Evolutionary conservation across 2,797 vertebrate genomes (phyloP).

Genomic region (Gobionotothen gibberifrons): DNA sequence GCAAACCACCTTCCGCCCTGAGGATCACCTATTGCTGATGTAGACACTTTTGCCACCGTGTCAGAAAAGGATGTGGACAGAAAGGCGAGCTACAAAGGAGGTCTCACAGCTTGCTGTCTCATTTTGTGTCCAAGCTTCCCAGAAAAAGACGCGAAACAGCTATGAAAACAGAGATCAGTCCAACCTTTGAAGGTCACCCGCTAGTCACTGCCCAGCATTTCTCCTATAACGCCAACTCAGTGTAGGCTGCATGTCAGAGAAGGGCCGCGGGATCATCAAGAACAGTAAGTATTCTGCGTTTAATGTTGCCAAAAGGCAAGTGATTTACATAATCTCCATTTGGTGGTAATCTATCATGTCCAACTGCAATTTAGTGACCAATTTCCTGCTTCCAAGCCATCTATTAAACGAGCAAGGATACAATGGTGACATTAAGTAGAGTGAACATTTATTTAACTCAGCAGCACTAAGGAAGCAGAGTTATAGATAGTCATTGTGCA

Average conservation of each 20-base stretch:
- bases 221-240: conserved; percentile 14
- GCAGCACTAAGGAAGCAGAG: conserved; percentile 29
- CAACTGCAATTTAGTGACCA: conserved; percentile 57
- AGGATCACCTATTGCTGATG: conserved; percentile 72
- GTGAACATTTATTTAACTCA: conserved; percentile 62
- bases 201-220: conserved; percentile 42
- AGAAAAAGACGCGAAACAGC: conserved; percentile 62
- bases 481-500: conserved; percentile 58
- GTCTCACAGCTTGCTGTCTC: conserved; percentile 40
- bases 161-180: conserved; percentile 69
- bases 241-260: conserved; percentile 9
- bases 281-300: conserved; percentile 26
- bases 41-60: conserved; percentile 51
- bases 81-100: conserved; percentile 59
- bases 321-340: conserved; percentile 63
- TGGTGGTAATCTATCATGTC: conserved; percentile 56
- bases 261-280: conserved; percentile 7
- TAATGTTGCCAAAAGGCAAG: conserved; percentile 17
- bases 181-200: conserved; percentile 62
- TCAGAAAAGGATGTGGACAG: conserved; percentile 68
- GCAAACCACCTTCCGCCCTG: conserved; percentile 47
- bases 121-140: conserved; percentile 63
- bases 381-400: conserved; percentile 55
- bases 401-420: conserved; percentile 45
- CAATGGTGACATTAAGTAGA: conserved; percentile 54